Base-by-base conservation (phyloP, 2,797 vertebrate species). In the Hippopotamyrus pictus region DNA sequence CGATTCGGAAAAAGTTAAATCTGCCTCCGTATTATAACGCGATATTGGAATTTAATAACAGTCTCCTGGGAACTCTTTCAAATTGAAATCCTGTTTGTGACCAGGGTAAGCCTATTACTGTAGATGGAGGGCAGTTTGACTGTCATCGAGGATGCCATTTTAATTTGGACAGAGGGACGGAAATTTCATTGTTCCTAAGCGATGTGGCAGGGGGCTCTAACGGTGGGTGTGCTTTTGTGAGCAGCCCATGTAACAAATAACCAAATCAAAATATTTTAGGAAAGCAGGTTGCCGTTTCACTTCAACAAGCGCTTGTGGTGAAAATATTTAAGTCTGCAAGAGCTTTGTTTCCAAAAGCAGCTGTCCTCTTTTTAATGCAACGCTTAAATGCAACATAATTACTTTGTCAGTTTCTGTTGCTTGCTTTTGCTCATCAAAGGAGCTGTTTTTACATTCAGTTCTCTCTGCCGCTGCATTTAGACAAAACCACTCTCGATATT, bases 71-170 rank as follows among this genome's bases (percentile, higher is more conserved):
- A 91, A 65, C 88, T 25, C 90, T 89, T 87, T 87, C 37, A 87
- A 87, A 88, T 62, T 44, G 29, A 89, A 90, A 91, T 87, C 85
- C 88, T 79, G 41, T 89, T 91, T 91, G 79, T 25, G 37, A 33
- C 62, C 65, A 37, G 14, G 17, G 19, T 90, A 90, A 90, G 84
- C 90, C 84, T 62, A 89, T 90, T 90, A 86, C 88, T 19, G 29
- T 73, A 82, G 87, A 37, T 53, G 89, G 88, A 69, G 83, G 83
- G 22, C 83, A 73, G 19, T 86, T 86, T 86, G 62, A 25, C 83
- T 69, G 88, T 89, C 83, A 69, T 57, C 88, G 22, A 57, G 50
- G 73, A 54, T 44, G 88, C 37, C 69, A 44, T 89, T 86, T 89
- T 86, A 86, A 86, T 89, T 85, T 65, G 17, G 44, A 62, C 79